Percentiles rank a stretch among this genome's conserved stretches.
Conservation (phyloP, 2,797 vertebrate genomes). For the Sphaeramia orbicularis region DNA sequence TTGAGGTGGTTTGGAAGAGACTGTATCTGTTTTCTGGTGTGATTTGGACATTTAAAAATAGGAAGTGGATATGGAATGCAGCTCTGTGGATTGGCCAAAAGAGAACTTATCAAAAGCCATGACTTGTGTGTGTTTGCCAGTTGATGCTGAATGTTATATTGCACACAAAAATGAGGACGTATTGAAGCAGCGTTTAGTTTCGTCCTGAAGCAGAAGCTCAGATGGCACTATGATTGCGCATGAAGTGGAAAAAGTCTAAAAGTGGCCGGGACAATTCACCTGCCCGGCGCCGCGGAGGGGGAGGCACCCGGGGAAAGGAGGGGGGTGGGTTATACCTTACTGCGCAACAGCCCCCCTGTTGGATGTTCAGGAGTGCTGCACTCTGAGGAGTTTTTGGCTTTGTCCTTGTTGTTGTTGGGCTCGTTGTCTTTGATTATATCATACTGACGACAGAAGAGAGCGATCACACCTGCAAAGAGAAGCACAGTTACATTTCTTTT, state of each 20-base stretch:
- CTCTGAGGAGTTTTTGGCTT: slow-evolving; percentile 95
- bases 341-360: slow-evolving; percentile 93
- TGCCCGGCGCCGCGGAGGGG: slow-evolving; percentile 72
- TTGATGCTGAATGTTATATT: slow-evolving; percentile 17
- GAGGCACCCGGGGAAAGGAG: slow-evolving; percentile 59
- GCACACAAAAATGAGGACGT: slow-evolving; percentile 32
- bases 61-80: slow-evolving; percentile 40
- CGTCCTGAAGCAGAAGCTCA: slow-evolving; percentile 36
- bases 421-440: slow-evolving; percentile 99
- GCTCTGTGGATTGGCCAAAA: slow-evolving; percentile 20
- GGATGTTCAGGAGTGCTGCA: slow-evolving; percentile 97
- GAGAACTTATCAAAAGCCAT: slow-evolving; percentile 17
- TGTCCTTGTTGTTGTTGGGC: slow-evolving; percentile 97
- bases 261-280: slow-evolving; percentile 79
- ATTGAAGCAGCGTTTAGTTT: slow-evolving; percentile 24
- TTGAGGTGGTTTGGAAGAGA: slow-evolving; percentile 12
- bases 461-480: slow-evolving; percentile 91
- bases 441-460: slow-evolving; percentile 97
- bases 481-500: not conserved
- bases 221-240: slow-evolving; percentile 53
- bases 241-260: slow-evolving; percentile 56
- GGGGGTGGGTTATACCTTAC: slow-evolving; percentile 89
- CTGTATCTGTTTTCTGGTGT: slow-evolving; percentile 14
- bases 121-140: slow-evolving; percentile 12
- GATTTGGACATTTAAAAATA: slow-evolving; percentile 1